These are phyloP conservation scores for Ammodytes dubius DNA, from an alignment of 2,113 vertebrate species.

Conservation along the genomic window DNA sequence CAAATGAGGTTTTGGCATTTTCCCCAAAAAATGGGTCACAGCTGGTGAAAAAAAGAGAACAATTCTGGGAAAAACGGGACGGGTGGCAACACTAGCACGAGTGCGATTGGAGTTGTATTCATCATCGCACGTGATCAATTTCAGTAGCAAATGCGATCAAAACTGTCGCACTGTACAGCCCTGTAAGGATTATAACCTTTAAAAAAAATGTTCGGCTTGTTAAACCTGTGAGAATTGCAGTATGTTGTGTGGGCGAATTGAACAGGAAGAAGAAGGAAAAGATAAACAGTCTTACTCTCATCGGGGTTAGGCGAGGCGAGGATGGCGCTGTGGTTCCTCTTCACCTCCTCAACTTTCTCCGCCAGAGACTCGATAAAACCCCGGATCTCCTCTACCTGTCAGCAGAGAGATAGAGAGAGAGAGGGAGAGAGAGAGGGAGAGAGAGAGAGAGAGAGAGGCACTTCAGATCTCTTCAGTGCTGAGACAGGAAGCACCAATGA, in stretches of 20 bases:
- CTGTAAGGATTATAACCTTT: too few species aligned
- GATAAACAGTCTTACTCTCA: constrained; percentile 88
- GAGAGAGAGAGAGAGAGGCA: constrained; percentile 17
- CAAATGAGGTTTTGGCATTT: too few species aligned
- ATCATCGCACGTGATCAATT: too few species aligned
- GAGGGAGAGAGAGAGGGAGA: background rate
- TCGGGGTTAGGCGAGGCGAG: constrained; percentile 95
- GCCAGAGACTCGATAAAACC: constrained; percentile 94
- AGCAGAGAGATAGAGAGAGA: background rate
- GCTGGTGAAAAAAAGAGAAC: too few species aligned
- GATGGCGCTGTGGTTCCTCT: constrained; percentile 95
- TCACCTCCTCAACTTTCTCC: constrained; percentile 97
- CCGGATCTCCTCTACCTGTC: constrained; percentile 96
- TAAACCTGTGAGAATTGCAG: background rate
- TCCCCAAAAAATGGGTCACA: too few species aligned
- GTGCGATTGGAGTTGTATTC: too few species aligned
- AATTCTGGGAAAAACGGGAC: too few species aligned
- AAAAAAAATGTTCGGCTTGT: background rate
- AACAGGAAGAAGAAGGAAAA: background rate
- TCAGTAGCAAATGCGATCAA: too few species aligned
- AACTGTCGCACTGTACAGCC: too few species aligned
- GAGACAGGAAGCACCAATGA: constrained; percentile 27
- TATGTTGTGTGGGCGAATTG: background rate
- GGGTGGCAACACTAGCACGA: too few species aligned
- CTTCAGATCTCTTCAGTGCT: constrained; percentile 28